Evolutionary conservation across 2,888 invertebrate species (phyloP), one percentile per base, ranked within the genome.

Genomic region (Polyploca ridens): DNA sequence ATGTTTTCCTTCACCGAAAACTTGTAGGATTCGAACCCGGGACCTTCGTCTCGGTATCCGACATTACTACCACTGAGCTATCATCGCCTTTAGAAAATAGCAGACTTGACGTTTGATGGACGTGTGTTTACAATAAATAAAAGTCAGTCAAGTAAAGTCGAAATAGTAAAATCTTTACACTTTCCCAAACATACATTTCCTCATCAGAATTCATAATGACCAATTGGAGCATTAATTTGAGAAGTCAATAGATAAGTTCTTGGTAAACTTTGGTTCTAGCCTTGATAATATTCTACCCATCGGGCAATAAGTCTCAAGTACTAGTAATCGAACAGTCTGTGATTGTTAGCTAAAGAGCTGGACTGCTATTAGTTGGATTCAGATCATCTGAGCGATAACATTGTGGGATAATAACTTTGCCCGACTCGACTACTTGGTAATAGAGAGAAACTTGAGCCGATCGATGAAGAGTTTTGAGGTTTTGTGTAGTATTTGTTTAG

Each of bases 291-390:
- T 16, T 49, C 2, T 16, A 49, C 16, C 49, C 16, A 49, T 49
- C 16, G n/a, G 8, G 6, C 58, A 59, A 59, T 59, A 59, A 59
- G 3, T 59, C 59, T 8, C n/a, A 35, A 60, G 60, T 10, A 19
- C 41, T 14, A 38, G 38, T n/a, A 41, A 41, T 60, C 19, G 38
- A 41, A 60, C 38, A 35, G 38, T 8, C 58, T 58, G 58, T 60
- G n/a, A 49, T 41, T 60, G 38, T 38, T 38, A 41, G 60, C 38
- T 60, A 16, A 41, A 14, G 19, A 60, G 49, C 60, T 60, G 38
- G n/a, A 16, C n/a, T 58, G 7, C 10, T 41, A 19, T 10, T 41
- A 16, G 60, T 6, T 33, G 5, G 10, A 16, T 16, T 35, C n/a
- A 38, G 35, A 16, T 11, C 35, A n/a, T 59, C 16, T 35, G 59